phyloP scores from a whole-genome alignment of 1,140 invertebrate species.

The Anastrepha obliqua region DNA sequence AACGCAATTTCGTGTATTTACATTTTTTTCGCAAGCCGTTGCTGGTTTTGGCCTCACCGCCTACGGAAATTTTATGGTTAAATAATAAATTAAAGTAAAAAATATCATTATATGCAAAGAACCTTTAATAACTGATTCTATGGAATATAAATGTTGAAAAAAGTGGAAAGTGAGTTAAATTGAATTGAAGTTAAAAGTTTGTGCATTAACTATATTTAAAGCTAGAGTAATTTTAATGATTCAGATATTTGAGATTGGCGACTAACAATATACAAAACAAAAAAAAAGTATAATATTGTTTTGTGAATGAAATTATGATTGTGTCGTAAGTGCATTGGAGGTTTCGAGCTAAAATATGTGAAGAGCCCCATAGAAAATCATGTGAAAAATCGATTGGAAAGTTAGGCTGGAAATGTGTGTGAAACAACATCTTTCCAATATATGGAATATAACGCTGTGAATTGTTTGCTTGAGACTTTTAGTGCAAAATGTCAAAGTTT shows the following conservation, averaged over 20 bases:
- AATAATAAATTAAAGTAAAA: conserved; percentile 48
- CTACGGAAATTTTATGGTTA: conserved; percentile 42
- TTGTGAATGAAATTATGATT: conserved; percentile 21
- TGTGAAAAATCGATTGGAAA: conserved; percentile 74
- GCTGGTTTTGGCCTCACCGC: conserved; percentile 52
- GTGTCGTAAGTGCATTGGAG: conserved; percentile 44
- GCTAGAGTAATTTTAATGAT: not conserved
- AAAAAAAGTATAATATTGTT: not conserved
- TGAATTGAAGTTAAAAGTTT: not conserved
- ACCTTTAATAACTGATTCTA: not conserved
- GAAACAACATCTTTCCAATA: conserved; percentile 42
- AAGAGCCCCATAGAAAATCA: conserved; percentile 61
- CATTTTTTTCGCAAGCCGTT: conserved; percentile 54
- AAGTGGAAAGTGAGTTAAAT: not conserved
- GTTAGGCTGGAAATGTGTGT: conserved; percentile 49
- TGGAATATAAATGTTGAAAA: not conserved
- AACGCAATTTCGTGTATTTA: conserved; percentile 53
- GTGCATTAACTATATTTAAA: not conserved
- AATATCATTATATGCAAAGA: not conserved
- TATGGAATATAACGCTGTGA: conserved; percentile 50
- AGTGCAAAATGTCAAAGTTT: conserved; percentile 54
- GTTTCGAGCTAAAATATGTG: conserved; percentile 41
- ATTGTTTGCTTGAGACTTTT: conserved; percentile 51
- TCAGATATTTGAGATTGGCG: not conserved
- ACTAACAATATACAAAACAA: not conserved